Evolutionary conservation across 2,888 invertebrate species (phyloP).

Genomic region (Gerris lacustris): DNA sequence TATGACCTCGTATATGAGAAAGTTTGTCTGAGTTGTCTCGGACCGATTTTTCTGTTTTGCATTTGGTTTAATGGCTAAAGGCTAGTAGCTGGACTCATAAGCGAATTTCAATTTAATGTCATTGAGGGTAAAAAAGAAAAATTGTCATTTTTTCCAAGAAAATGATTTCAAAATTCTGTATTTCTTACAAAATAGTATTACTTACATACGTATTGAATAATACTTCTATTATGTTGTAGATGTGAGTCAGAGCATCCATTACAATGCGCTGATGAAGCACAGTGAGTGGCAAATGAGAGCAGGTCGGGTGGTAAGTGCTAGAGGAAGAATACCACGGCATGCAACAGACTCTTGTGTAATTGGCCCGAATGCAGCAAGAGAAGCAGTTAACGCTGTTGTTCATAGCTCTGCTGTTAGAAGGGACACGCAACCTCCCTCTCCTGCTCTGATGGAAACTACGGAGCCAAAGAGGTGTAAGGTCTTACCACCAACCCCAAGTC

Average conservation of each 20-base stretch:
- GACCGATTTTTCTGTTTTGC: too few relatives aligned
- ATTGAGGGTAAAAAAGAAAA: too few relatives aligned
- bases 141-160: too few relatives aligned
- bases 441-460: not conserved
- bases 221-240: not conserved
- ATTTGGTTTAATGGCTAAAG: too few relatives aligned
- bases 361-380: not conserved
- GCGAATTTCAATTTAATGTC: too few relatives aligned
- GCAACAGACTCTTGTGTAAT: not conserved
- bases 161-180: too few relatives aligned
- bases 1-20: too few relatives aligned
- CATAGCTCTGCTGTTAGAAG: not conserved
- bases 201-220: too few relatives aligned
- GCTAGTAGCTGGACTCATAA: too few relatives aligned
- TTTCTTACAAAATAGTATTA: too few relatives aligned
- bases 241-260: constrained; percentile 47
- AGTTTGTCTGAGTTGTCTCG: too few relatives aligned
- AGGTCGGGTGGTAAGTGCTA: constrained; percentile 27
- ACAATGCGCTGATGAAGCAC: constrained; percentile 59
- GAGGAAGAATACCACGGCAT: constrained; percentile 4
- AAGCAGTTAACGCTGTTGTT: not conserved
- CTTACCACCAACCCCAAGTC: not conserved
- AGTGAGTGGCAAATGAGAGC: constrained; percentile 68
- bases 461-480: not conserved
- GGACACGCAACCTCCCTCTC: not conserved